Evolutionary conservation across 2,888 invertebrate genomes (phyloP).

Genomic region (Andrena chrysosceles): DNA sequence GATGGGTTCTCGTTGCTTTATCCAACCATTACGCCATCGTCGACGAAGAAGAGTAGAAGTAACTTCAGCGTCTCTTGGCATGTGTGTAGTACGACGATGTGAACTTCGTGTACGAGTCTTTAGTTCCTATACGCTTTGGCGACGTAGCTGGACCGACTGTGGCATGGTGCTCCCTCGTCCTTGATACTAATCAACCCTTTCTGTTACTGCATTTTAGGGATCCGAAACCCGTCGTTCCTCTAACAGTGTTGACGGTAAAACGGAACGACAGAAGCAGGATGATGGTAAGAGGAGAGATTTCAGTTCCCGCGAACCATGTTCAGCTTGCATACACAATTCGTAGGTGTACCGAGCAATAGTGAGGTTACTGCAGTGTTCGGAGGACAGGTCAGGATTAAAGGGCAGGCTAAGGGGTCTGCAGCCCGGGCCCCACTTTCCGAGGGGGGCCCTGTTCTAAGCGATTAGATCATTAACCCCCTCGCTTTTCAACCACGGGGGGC

Average conservation of each 20-base stretch:
- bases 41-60: not conserved
- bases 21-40: not conserved
- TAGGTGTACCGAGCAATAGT: too few relatives aligned
- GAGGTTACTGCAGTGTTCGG: too few relatives aligned
- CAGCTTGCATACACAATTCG: too few relatives aligned
- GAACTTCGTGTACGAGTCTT: constrained; percentile 13
- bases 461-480: too few relatives aligned
- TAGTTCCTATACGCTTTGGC: constrained; percentile 47
- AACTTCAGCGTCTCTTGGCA: not conserved
- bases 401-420: too few relatives aligned
- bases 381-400: too few relatives aligned
- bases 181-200: constrained; percentile 47
- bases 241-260: constrained; percentile 55
- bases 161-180: not conserved
- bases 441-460: too few relatives aligned
- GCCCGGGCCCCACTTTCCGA: too few relatives aligned
- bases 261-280: constrained; percentile 37
- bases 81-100: not conserved
- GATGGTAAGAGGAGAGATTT: constrained; percentile 50
- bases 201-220: constrained; percentile 68
- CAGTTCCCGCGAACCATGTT: constrained; percentile 27
- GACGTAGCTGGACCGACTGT: not conserved
- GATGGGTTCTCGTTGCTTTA: not conserved
- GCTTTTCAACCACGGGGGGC: too few relatives aligned
- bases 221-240: constrained; percentile 62